Evolutionary conservation across 2,888 invertebrate species (phyloP).

Genomic region (Ectropis crepuscularia): DNA sequence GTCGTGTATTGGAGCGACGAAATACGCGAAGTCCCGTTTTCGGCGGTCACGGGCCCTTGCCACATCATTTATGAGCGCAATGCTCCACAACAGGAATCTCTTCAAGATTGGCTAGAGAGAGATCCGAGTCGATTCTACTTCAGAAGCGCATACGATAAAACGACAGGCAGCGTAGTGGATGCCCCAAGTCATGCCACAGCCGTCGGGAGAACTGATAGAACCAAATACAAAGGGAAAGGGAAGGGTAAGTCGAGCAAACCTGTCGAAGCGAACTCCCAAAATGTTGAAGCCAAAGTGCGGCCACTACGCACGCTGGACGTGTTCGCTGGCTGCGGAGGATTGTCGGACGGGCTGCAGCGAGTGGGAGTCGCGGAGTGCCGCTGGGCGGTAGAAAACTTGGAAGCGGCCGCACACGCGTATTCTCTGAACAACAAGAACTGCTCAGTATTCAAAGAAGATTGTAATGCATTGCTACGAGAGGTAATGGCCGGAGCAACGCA

Average conservation of each 20-base stretch:
- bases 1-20: conserved; percentile 91
- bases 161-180: conserved; percentile 83
- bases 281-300: conserved; percentile 57
- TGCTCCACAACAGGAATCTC: conserved; percentile 73
- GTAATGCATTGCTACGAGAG: conserved; percentile 88
- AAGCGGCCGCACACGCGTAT: conserved; percentile 92
- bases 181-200: conserved; percentile 83
- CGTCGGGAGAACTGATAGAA: conserved; percentile 12
- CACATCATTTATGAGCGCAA: conserved; percentile 87
- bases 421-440: conserved; percentile 89
- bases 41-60: conserved; percentile 88
- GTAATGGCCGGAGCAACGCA: conserved; percentile 87
- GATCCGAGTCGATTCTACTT: conserved; percentile 92
- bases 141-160: conserved; percentile 86
- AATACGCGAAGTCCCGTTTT: conserved; percentile 86
- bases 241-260: conserved; percentile 82
- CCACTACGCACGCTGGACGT: conserved; percentile 90
- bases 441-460: conserved; percentile 92
- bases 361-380: conserved; percentile 88
- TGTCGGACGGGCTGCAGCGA: conserved; percentile 90
- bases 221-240: conserved; percentile 50
- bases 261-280: conserved; percentile 49
- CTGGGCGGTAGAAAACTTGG: conserved; percentile 93
- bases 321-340: conserved; percentile 94
- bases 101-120: conserved; percentile 85